Conservation (phyloP, 2,113 vertebrate genomes). For the Nothoprocta perdicaria region DNA sequence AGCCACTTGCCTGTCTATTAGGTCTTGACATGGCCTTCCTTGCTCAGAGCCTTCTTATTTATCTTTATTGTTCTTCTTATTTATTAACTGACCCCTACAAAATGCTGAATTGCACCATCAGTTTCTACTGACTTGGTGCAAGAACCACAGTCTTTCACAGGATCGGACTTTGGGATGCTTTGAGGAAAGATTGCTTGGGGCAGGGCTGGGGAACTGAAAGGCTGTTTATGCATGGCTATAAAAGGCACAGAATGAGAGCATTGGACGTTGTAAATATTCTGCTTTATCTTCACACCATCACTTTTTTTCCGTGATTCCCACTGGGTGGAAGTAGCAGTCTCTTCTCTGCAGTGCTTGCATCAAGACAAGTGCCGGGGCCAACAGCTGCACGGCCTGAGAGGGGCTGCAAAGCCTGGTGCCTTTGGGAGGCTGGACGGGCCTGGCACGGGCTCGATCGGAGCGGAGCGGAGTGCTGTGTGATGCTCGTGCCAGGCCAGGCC, state of each 20-base stretch:
- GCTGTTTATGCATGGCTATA: background rate
- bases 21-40: background rate
- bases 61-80: background rate
- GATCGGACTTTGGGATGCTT: background rate
- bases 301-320: background rate
- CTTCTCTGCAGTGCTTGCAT: background rate
- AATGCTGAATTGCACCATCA: background rate
- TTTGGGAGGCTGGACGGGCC: background rate
- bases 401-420: background rate
- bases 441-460: background rate
- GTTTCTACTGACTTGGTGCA: background rate
- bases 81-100: background rate
- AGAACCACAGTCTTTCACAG: background rate
- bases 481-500: background rate
- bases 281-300: background rate
- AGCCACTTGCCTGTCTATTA: background rate
- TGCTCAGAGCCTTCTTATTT: background rate
- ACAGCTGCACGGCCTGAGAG: background rate
- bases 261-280: background rate
- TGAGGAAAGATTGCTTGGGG: background rate
- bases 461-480: background rate
- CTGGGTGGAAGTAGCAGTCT: background rate
- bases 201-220: background rate
- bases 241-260: rapidly evolving
- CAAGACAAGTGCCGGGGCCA: background rate